Percentiles rank a stretch among this genome's conserved stretches.
phyloP scores from a whole-genome alignment of 1,140 invertebrate species.

The Eueides isabella region DNA sequence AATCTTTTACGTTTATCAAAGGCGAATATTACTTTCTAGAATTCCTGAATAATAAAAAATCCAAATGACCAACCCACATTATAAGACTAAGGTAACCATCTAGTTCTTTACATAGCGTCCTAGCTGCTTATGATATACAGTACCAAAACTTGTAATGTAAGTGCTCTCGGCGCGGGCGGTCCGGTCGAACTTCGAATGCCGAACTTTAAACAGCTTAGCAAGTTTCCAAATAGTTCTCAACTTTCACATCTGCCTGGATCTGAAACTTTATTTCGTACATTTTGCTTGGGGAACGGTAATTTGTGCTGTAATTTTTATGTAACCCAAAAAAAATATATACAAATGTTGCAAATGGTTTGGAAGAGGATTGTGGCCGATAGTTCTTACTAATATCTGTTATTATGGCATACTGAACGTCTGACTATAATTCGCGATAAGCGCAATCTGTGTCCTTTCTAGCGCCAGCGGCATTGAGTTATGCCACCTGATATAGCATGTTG shows the following conservation, averaged over 20 bases:
- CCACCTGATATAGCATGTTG: too few relatives aligned
- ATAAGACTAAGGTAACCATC: background rate
- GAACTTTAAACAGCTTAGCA: constrained; percentile 27
- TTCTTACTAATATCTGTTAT: too few relatives aligned
- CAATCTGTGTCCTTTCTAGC: too few relatives aligned
- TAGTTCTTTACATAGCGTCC: constrained; percentile 2
- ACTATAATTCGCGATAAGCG: too few relatives aligned
- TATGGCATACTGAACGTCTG: too few relatives aligned
- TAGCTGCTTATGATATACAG: constrained; percentile 32
- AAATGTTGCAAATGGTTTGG: too few relatives aligned
- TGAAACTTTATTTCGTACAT: constrained; percentile 20
- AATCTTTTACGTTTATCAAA: too few relatives aligned
- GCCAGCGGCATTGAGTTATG: too few relatives aligned
- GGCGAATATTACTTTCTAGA: too few relatives aligned
- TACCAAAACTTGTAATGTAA: constrained; percentile 23
- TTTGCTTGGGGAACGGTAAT: constrained; percentile 4
- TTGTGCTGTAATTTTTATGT: background rate
- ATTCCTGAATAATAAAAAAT: too few relatives aligned
- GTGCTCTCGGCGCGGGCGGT: constrained; percentile 20
- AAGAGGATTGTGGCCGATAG: too few relatives aligned
- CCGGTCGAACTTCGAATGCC: constrained; percentile 25
- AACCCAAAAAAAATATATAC: background rate
- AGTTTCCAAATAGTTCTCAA: constrained; percentile 33
- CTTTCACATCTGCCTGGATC: constrained; percentile 28
- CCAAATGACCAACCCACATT: background rate